Percentiles rank a stretch among this genome's conserved stretches.
phyloP scores from a whole-genome alignment of 1,140 invertebrate species.

The Octopus bimaculoides region DNA sequence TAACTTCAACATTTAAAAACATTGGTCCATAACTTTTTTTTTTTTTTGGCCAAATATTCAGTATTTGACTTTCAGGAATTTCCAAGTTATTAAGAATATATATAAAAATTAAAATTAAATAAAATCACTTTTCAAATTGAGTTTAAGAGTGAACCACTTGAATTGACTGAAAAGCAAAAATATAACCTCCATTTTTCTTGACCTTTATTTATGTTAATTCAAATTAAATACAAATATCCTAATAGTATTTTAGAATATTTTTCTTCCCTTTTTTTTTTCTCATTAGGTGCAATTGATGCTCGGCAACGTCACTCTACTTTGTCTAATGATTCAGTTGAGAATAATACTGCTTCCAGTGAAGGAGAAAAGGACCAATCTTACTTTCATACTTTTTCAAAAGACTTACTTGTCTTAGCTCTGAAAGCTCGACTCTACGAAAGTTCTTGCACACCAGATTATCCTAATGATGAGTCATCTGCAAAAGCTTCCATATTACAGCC shows the following conservation, averaged over 20 bases:
- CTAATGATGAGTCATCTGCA: conserved; percentile 13
- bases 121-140: too few relatives aligned
- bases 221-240: too few relatives aligned
- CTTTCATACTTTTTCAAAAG: conserved; percentile 74
- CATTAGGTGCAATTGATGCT: neutral
- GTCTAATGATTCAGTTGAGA: neutral
- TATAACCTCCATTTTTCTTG: too few relatives aligned
- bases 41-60: too few relatives aligned
- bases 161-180: too few relatives aligned
- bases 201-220: too few relatives aligned
- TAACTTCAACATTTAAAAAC: too few relatives aligned
- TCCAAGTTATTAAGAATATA: too few relatives aligned
- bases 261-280: neutral
- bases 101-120: too few relatives aligned
- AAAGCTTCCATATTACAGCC: conserved; percentile 64
- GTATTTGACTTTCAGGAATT: too few relatives aligned
- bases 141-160: too few relatives aligned
- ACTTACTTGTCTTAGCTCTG: conserved; percentile 60
- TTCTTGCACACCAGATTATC: conserved; percentile 19
- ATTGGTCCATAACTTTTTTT: too few relatives aligned
- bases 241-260: neutral
- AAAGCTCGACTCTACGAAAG: conserved; percentile 56
- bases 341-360: neutral
- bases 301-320: neutral
- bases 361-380: conserved; percentile 59